Percentiles rank a stretch among this genome's conserved stretches.
Conservation (phyloP, 2,113 vertebrate genomes). For the Colinus virginianus region DNA sequence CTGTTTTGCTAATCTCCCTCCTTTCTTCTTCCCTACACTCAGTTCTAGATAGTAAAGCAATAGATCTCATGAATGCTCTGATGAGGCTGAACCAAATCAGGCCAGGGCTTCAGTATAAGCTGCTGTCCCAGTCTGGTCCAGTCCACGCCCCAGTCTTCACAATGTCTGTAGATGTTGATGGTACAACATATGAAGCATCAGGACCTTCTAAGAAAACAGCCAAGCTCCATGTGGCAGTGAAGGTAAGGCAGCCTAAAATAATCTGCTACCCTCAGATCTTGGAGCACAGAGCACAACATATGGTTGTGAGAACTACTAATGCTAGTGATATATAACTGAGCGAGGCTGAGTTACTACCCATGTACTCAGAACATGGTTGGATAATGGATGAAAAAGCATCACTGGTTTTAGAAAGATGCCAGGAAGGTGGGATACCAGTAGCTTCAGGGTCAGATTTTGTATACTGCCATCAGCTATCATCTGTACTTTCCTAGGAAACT, state of each 20-base stretch:
- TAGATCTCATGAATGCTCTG: slow-evolving; percentile 99
- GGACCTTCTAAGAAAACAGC: slow-evolving; percentile 99
- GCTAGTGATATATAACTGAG: neutral
- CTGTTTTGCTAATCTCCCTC: slow-evolving; percentile 32
- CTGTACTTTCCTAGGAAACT: neutral
- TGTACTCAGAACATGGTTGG: neutral
- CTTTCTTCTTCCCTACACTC: neutral
- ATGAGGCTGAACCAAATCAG: slow-evolving; percentile 99
- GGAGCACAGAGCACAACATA: neutral
- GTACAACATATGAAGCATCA: slow-evolving; percentile 94
- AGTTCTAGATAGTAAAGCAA: slow-evolving; percentile 99
- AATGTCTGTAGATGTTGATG: slow-evolving; percentile 98
- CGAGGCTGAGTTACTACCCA: neutral
- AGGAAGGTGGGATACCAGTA: neutral
- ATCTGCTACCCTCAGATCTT: neutral
- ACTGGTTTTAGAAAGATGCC: neutral
- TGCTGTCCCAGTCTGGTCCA: slow-evolving; percentile 97
- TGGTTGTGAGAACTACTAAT: neutral
- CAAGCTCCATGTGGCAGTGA: slow-evolving; percentile 98
- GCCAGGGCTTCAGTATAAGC: slow-evolving; percentile 97
- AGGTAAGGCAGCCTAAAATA: slow-evolving; percentile 80
- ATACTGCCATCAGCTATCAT: neutral
- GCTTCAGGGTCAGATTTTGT: neutral
- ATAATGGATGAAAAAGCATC: neutral
- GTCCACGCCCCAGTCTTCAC: slow-evolving; percentile 99